phyloP scores from a whole-genome alignment of 2,888 invertebrate genomes.

The Craniophora ligustri region DNA sequence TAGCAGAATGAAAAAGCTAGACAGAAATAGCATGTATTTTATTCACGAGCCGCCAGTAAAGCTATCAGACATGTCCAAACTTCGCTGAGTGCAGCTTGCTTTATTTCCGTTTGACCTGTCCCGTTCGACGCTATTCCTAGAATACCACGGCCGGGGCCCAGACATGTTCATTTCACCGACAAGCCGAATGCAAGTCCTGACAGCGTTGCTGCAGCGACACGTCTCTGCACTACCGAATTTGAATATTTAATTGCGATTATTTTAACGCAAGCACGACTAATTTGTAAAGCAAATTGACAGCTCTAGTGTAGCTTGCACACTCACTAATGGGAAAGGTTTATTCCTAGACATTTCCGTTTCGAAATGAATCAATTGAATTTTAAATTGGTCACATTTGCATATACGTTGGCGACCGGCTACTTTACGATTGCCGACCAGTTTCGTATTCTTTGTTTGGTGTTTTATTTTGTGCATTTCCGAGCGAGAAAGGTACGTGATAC shows the following conservation, averaged over 20 bases:
- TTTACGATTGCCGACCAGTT: constrained; percentile 74
- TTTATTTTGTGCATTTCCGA: constrained; percentile 81
- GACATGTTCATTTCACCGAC: constrained; percentile 83
- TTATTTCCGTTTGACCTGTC: constrained; percentile 87
- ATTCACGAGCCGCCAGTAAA: constrained; percentile 80
- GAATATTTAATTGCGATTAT: constrained; percentile 84
- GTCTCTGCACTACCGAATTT: constrained; percentile 83
- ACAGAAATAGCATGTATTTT: constrained; percentile 78
- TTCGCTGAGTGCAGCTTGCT: constrained; percentile 83
- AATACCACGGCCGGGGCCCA: constrained; percentile 74
- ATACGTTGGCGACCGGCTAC: constrained; percentile 68
- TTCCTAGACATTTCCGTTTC: constrained; percentile 62
- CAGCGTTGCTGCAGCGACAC: constrained; percentile 79
- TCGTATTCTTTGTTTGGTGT: constrained; percentile 77
- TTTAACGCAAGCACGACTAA: constrained; percentile 74
- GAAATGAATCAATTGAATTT: constrained; percentile 73
- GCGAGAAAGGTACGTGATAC: constrained; percentile 75
- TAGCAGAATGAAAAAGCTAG: constrained; percentile 64
- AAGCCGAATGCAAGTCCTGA: constrained; percentile 82
- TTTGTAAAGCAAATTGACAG: constrained; percentile 79
- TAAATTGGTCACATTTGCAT: constrained; percentile 72
- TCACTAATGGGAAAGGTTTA: constrained; percentile 70
- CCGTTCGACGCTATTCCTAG: constrained; percentile 82
- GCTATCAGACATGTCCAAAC: constrained; percentile 85
- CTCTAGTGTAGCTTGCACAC: constrained; percentile 61